phyloP scores from a whole-genome alignment of 2,113 vertebrate species.

The Muntiacus reevesi region DNA sequence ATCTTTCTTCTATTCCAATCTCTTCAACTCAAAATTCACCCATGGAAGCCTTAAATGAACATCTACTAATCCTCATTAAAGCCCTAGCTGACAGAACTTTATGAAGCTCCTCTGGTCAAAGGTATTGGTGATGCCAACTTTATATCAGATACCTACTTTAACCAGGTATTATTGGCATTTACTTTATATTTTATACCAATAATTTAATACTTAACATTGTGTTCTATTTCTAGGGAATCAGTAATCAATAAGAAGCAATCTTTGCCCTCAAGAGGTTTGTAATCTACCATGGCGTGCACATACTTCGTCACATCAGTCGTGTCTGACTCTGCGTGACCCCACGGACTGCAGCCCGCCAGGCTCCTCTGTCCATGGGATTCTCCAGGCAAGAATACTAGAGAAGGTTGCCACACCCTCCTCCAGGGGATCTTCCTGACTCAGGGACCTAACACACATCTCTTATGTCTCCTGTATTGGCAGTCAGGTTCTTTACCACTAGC shows the following conservation, averaged over 20 bases:
- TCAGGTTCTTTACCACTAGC: background rate
- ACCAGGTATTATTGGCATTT: background rate
- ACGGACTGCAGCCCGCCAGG: accelerated
- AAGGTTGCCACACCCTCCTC: background rate
- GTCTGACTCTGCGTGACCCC: background rate
- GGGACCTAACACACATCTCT: background rate
- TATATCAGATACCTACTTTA: background rate
- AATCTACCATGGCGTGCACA: background rate
- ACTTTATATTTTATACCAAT: background rate
- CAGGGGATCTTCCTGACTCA: background rate
- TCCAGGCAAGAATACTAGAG: background rate
- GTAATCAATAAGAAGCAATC: background rate
- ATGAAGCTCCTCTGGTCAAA: background rate
- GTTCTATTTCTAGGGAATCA: background rate
- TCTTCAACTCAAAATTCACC: background rate
- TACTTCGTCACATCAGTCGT: background rate
- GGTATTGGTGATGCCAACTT: background rate
- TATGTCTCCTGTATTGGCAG: background rate
- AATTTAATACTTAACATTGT: background rate
- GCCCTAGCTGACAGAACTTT: background rate
- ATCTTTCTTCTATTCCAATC: background rate
- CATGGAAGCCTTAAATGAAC: background rate
- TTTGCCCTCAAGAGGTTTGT: background rate
- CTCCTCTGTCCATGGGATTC: background rate
- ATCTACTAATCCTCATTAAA: background rate